Percentiles rank a stretch among this genome's conserved stretches.
Conservation (phyloP, 2,888 invertebrate genomes). For the Linyphia triangularis region DNA sequence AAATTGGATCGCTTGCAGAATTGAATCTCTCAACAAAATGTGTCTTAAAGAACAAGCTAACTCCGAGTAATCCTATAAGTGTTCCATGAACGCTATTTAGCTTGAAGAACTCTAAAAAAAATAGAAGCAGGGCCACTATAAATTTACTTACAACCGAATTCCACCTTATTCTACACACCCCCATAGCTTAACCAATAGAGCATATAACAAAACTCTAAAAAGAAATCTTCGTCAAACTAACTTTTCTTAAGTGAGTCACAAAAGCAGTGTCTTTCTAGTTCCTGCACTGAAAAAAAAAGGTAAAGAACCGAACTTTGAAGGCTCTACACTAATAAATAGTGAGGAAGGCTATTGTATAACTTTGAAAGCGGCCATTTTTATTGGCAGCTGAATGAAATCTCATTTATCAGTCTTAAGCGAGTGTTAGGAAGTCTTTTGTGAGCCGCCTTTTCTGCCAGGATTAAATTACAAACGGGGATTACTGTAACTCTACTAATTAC, state of each 20-base stretch:
- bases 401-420: constrained; percentile 55
- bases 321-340: constrained; percentile 33
- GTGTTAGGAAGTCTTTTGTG: constrained; percentile 10
- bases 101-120: no score
- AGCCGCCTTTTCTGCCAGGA: constrained; percentile 28
- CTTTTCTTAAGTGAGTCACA: constrained; percentile 20
- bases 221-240: not conserved
- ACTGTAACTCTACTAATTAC: constrained; percentile 60
- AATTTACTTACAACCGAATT: no score
- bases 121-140: no score
- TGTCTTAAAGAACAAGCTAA: no score
- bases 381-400: constrained; percentile 55
- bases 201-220: not conserved
- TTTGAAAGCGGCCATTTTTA: constrained; percentile 57
- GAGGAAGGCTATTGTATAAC: constrained; percentile 32
- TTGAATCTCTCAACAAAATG: no score
- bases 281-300: not conserved
- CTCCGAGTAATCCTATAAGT: no score
- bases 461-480: constrained; percentile 64
- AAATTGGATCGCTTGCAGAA: no score
- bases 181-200: no score
- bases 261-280: not conserved
- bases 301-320: constrained; percentile 8
- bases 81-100: no score
- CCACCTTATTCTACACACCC: no score